Evolutionary conservation across 35 echinoderm and acorn worm genomes (phyloP).

Genomic region (Ophioderma brevispina): DNA sequence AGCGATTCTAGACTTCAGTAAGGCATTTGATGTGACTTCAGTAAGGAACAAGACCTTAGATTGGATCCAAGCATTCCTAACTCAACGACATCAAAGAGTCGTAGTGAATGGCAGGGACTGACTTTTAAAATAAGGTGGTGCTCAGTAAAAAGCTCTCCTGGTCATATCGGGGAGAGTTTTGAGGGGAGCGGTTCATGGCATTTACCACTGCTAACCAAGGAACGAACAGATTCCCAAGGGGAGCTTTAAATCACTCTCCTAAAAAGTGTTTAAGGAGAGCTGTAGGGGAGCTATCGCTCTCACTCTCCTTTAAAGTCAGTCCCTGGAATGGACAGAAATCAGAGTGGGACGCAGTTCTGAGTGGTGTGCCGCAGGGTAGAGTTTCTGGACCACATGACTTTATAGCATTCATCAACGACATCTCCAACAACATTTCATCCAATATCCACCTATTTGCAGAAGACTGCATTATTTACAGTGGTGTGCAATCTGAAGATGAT

Average conservation of each 20-base stretch:
- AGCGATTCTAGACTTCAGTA: slow-evolving; percentile 8
- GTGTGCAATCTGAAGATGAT: not conserved
- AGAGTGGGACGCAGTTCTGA: slow-evolving; percentile 40
- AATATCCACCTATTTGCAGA: not conserved
- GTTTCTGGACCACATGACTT: slow-evolving; percentile 36
- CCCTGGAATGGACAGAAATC: slow-evolving; percentile 38
- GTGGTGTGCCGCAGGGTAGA: slow-evolving; percentile 53
- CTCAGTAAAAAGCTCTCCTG: too few species aligned
- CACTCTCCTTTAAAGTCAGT: too few species aligned
- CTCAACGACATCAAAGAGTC: slow-evolving; percentile 25
- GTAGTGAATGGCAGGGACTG: slow-evolving; percentile 35
- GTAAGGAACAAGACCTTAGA: not conserved
- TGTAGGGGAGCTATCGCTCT: too few species aligned
- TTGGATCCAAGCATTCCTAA: slow-evolving; percentile 39
- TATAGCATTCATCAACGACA: not conserved
- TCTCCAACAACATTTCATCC: not conserved
- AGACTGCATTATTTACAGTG: slow-evolving; percentile 16
- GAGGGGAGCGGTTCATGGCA: too few species aligned
- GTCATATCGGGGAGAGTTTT: too few species aligned
- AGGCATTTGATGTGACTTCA: not conserved
- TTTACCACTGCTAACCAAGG: too few species aligned
- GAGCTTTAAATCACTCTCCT: too few species aligned
- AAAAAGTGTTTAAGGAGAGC: too few species aligned
- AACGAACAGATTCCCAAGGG: too few species aligned
- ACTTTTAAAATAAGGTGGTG: too few species aligned